Evolutionary conservation across 2,888 invertebrate genomes (phyloP).

Genomic region (Lycocerus yunnanus): DNA sequence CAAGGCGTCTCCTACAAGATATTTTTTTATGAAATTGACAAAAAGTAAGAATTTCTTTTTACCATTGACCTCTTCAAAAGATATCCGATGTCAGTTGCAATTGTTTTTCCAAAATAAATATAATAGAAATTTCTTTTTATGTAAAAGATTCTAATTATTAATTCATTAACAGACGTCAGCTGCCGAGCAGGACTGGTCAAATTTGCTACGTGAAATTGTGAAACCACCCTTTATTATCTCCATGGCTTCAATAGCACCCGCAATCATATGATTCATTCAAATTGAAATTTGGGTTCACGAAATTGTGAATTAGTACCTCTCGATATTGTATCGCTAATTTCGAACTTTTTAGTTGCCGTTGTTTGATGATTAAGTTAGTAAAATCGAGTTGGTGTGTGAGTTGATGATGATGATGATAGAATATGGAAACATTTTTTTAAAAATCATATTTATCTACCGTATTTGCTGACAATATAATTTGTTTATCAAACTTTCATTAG

Average conservation of each 20-base stretch:
- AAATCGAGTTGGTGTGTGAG: background rate
- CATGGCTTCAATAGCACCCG: slow-evolving; percentile 7
- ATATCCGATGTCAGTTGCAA: no score
- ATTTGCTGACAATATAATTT: background rate
- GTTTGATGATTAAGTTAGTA: background rate
- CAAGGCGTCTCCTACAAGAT: background rate
- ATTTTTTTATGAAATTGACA: background rate
- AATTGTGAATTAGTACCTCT: slow-evolving; percentile 7
- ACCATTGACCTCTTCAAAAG: no score
- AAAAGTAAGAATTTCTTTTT: background rate
- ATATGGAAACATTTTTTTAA: background rate
- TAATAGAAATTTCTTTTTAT: background rate
- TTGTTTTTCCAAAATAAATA: background rate
- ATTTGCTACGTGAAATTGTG: slow-evolving; percentile 15
- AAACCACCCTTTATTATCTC: slow-evolving; percentile 18
- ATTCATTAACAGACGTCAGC: slow-evolving; percentile 27
- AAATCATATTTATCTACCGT: background rate
- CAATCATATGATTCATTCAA: slow-evolving; percentile 24
- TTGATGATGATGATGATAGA: background rate
- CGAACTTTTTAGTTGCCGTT: background rate
- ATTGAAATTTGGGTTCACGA: slow-evolving; percentile 17
- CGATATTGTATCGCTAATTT: background rate
- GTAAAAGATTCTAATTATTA: slow-evolving; percentile 13
- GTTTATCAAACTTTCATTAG: background rate
- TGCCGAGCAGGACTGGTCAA: slow-evolving; percentile 11